A percentile compares a stretch with the other conserved stretches of the same genome.
Conservation (phyloP, 2,113 vertebrate genomes). For the Eudyptes chrysolophus region DNA sequence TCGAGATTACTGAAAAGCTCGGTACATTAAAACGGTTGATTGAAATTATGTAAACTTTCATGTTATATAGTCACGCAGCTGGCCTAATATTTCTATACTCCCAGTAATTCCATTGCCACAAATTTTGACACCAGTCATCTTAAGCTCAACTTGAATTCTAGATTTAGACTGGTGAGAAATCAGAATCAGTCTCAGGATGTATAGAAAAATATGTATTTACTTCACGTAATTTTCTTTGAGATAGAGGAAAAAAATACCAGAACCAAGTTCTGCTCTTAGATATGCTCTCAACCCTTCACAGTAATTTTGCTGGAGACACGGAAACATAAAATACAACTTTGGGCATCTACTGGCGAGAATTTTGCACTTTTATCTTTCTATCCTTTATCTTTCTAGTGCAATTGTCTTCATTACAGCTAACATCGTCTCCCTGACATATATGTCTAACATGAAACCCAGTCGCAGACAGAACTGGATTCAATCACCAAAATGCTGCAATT, state of each 20-base stretch:
- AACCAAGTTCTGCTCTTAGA: not conserved
- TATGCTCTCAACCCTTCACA: not conserved
- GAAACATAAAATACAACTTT: not conserved
- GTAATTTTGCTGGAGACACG: not conserved
- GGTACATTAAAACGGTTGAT: not conserved
- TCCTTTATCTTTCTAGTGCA: not conserved
- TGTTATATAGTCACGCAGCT: rapidly evolving
- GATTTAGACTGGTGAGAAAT: not conserved
- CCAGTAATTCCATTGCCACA: not conserved
- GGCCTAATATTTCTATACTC: not conserved
- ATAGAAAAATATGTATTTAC: not conserved
- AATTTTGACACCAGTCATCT: not conserved
- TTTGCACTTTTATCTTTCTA: not conserved
- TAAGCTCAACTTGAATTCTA: not conserved
- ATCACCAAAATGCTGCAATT: not conserved
- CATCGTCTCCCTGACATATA: not conserved
- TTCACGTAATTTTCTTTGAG: not conserved
- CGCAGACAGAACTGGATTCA: not conserved
- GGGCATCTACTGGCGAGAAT: not conserved
- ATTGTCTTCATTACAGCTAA: not conserved
- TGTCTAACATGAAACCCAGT: not conserved
- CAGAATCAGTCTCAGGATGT: not conserved
- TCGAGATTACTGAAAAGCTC: not conserved
- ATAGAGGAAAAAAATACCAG: not conserved
- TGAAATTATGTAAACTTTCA: not conserved